Conservation (phyloP, 2,888 invertebrate genomes). For the Pseudoips prasinana region DNA sequence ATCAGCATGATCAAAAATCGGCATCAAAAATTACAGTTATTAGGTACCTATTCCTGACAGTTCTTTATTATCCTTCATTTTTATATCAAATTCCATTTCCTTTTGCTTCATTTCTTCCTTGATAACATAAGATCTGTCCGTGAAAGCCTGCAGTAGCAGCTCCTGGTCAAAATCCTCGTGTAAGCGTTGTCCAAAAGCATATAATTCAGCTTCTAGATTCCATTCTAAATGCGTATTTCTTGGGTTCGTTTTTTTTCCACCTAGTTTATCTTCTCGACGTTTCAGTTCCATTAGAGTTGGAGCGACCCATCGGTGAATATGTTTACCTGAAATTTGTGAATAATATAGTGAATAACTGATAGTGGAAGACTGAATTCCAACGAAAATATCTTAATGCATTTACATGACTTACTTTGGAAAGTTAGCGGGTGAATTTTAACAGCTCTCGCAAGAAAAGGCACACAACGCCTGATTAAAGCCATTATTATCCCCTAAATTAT, state of each 20-base stretch:
- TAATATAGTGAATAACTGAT: no score
- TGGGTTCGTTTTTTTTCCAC: constrained; percentile 73
- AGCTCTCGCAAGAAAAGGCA: constrained; percentile 47
- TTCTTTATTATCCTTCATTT: constrained; percentile 85
- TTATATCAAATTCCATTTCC: constrained; percentile 86
- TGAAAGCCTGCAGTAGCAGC: constrained; percentile 88
- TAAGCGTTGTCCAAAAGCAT: constrained; percentile 92
- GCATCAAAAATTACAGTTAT: no score
- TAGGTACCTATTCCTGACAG: constrained; percentile 85
- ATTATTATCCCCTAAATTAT: constrained; percentile 33
- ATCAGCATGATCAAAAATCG: no score
- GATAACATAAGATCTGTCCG: constrained; percentile 88
- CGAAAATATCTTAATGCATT: neutral
- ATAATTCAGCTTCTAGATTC: constrained; percentile 94
- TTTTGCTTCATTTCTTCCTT: constrained; percentile 86
- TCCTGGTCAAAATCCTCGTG: constrained; percentile 90
- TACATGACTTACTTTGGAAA: constrained; percentile 47
- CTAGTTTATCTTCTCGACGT: constrained; percentile 79
- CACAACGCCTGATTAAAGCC: constrained; percentile 58
- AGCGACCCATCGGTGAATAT: constrained; percentile 84
- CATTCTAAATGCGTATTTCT: constrained; percentile 89
- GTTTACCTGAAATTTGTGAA: constrained; percentile 46
- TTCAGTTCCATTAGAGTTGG: constrained; percentile 86
- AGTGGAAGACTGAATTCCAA: no score
- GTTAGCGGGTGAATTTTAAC: constrained; percentile 41